phyloP scores from a whole-genome alignment of 1,140 invertebrate genomes.

The Trypoxylus dichotomus region DNA sequence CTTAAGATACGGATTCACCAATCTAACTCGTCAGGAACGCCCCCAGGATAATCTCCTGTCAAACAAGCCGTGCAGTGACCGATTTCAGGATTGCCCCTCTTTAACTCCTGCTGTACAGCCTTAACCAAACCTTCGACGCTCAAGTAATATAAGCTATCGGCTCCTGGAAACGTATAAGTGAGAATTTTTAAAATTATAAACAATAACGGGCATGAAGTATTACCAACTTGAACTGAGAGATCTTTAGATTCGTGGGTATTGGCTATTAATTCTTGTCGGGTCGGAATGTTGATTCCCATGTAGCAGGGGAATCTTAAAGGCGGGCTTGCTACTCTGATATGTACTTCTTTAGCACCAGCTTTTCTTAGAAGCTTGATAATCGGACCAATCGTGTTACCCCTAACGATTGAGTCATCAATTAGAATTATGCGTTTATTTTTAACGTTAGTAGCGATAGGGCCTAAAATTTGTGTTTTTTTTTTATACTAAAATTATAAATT shows the following conservation, averaged over 20 bases:
- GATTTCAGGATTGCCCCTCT: constrained; percentile 58
- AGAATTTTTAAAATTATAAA: neutral
- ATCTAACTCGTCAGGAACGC: constrained; percentile 72
- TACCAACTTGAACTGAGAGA: constrained; percentile 83
- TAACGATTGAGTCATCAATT: constrained; percentile 96
- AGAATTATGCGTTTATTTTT: constrained; percentile 84
- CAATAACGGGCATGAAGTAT: constrained; percentile 46
- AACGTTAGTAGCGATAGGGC: constrained; percentile 88
- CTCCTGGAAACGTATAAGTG: constrained; percentile 60
- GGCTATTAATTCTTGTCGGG: constrained; percentile 91
- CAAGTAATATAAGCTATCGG: constrained; percentile 89
- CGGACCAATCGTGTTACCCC: constrained; percentile 96
- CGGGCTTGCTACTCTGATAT: constrained; percentile 94
- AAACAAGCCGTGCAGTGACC: constrained; percentile 85
- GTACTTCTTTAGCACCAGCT: constrained; percentile 93
- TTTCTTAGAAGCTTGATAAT: constrained; percentile 91
- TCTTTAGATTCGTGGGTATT: constrained; percentile 77
- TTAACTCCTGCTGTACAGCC: constrained; percentile 81
- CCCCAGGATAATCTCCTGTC: constrained; percentile 81
- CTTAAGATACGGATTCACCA: constrained; percentile 61
- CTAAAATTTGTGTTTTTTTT: constrained; percentile 49
- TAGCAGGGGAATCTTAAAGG: constrained; percentile 94
- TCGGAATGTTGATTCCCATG: constrained; percentile 99
- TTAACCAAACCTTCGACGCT: constrained; percentile 89
- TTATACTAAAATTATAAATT: neutral